Conservation (phyloP, 1,140 invertebrate species). For the Neuroterus valhalla region DNA sequence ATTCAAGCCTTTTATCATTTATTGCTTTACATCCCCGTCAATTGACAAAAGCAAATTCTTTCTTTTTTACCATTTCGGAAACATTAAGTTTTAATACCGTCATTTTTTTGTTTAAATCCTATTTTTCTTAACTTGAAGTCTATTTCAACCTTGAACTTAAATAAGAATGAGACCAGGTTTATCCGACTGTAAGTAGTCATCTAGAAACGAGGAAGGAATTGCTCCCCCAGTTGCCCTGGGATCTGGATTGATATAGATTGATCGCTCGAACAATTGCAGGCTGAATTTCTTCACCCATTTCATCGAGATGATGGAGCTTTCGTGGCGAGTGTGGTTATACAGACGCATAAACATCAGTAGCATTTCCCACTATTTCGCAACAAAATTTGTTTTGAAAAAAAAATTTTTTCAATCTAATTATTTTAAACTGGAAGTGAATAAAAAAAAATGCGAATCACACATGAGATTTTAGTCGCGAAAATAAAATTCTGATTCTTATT, state of each 20-base stretch:
- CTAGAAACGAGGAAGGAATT: conserved; percentile 42
- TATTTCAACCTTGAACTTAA: neutral
- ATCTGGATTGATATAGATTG: conserved; percentile 54
- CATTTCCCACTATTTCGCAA: conserved; percentile 6
- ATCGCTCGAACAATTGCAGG: conserved; percentile 3
- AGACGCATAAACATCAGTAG: conserved; percentile 6
- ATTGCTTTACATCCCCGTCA: conserved; percentile 5
- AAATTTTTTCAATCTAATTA: neutral
- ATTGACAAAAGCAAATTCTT: neutral
- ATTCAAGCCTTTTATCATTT: neutral
- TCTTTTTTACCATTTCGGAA: too few species aligned
- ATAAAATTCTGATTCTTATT: conserved; percentile 21
- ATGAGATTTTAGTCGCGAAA: conserved; percentile 17
- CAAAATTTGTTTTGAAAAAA: neutral
- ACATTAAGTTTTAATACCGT: too few species aligned
- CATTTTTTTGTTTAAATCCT: neutral
- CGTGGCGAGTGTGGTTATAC: conserved; percentile 16
- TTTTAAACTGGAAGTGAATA: neutral
- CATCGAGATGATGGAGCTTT: conserved; percentile 16
- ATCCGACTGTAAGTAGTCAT: conserved; percentile 12
- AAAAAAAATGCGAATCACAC: conserved; percentile 2
- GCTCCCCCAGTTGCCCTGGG: conserved; percentile 46
- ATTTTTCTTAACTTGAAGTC: neutral
- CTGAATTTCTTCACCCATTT: neutral
- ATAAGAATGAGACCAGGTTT: neutral